These are phyloP conservation scores for Agonopterix heracliana DNA, from an alignment of 2,888 invertebrate genomes.

Conservation along the genomic window DNA sequence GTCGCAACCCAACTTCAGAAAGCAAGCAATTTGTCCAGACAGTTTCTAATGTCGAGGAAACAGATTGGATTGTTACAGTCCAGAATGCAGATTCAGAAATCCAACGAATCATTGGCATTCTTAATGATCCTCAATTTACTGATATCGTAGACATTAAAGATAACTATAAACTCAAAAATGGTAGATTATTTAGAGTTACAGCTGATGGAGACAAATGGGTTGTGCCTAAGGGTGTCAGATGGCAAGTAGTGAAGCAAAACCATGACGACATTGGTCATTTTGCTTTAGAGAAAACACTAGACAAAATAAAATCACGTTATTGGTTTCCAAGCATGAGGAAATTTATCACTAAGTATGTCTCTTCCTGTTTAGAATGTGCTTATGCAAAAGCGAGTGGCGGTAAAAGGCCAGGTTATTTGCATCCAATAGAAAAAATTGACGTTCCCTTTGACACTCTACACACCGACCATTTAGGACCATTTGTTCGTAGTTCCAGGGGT, in stretches of 20 bases:
- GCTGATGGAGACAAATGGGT: constrained; percentile 8
- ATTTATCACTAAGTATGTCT: constrained; percentile 16
- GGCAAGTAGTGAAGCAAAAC: no score
- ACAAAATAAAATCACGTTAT: constrained; percentile 12
- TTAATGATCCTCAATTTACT: constrained; percentile 9
- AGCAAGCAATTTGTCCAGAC: no score
- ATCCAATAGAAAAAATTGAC: no score
- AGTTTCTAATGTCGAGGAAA: no score
- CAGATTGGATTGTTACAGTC: constrained; percentile 13
- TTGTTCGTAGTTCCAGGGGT: no score
- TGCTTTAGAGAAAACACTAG: no score
- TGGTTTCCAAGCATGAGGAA: constrained; percentile 14
- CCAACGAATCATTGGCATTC: constrained; percentile 10
- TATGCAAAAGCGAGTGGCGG: background rate
- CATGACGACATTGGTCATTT: no score
- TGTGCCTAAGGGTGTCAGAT: no score
- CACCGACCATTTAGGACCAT: no score
- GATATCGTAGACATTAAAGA: constrained; percentile 9
- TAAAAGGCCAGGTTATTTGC: no score
- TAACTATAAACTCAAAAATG: constrained; percentile 9
- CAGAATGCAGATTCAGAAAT: constrained; percentile 15
- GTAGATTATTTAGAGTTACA: constrained; percentile 8
- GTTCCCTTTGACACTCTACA: no score
- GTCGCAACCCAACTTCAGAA: no score
- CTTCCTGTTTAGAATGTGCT: background rate